Percentiles rank a stretch among this genome's conserved stretches.
These are phyloP conservation scores for Drosophila sulfurigaster DNA, from an alignment of 1,140 invertebrate genomes.

Conservation along the genomic window DNA sequence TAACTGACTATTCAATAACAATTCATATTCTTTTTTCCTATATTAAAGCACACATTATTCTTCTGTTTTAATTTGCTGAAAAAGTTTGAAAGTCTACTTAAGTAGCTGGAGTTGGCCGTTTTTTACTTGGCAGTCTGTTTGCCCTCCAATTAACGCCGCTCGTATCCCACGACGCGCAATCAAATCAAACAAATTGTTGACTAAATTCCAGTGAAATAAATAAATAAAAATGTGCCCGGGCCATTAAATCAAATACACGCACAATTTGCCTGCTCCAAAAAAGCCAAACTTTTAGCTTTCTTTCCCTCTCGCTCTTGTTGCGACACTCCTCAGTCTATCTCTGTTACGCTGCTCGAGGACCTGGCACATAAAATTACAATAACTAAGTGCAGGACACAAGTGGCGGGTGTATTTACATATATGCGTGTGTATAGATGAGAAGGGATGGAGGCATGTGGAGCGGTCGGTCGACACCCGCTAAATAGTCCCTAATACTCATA, in stretches of 20 bases:
- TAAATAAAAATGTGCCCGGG: slow-evolving; percentile 55
- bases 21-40: too few species aligned
- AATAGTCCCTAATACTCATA: slow-evolving; percentile 35
- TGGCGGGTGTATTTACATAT: neutral
- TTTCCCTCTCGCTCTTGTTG: neutral
- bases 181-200: slow-evolving; percentile 80
- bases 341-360: neutral
- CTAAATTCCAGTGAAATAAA: slow-evolving; percentile 71
- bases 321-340: neutral
- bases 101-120: slow-evolving; percentile 10
- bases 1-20: too few species aligned
- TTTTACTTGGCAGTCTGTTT: slow-evolving; percentile 12
- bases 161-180: slow-evolving; percentile 50
- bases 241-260: slow-evolving; percentile 76
- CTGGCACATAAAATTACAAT: slow-evolving; percentile 63
- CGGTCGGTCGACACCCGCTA: slow-evolving; percentile 33
- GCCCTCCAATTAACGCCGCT: slow-evolving; percentile 27
- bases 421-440: neutral
- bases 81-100: neutral
- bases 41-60: too few species aligned
- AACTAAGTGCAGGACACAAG: slow-evolving; percentile 62
- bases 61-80: neutral
- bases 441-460: slow-evolving; percentile 3
- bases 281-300: slow-evolving; percentile 9
- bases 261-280: slow-evolving; percentile 42